Evolutionary conservation across 2,113 vertebrate species (phyloP).

Genomic region (Polypterus senegalus): DNA sequence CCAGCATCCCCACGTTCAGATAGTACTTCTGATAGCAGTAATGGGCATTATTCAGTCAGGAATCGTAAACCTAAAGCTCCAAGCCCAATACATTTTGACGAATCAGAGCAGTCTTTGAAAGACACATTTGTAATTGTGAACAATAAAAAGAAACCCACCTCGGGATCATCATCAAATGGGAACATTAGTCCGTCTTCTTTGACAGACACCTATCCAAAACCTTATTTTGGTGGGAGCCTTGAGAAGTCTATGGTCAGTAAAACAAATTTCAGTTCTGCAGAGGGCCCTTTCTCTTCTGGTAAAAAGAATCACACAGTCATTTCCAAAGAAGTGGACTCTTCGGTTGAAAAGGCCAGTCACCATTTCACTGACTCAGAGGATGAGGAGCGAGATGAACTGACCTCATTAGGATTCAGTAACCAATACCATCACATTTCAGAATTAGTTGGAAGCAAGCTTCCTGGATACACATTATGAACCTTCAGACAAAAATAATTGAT

Average conservation of each 20-base stretch:
- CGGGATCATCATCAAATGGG: slow-evolving; percentile 36
- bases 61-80: slow-evolving; percentile 31
- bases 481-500: too few species aligned
- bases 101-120: slow-evolving; percentile 43
- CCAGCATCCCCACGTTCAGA: slow-evolving; percentile 24
- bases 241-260: too few species aligned
- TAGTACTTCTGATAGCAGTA: slow-evolving; percentile 22
- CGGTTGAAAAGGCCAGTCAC: too few species aligned
- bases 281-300: too few species aligned
- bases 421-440: slow-evolving; percentile 69
- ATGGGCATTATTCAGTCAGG: slow-evolving; percentile 26
- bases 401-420: slow-evolving; percentile 42
- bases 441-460: slow-evolving; percentile 66
- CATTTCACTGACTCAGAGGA: slow-evolving; percentile 21
- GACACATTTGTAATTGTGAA: slow-evolving; percentile 29
- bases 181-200: slow-evolving; percentile 16
- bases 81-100: too few species aligned
- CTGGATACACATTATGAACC: slow-evolving; percentile 74
- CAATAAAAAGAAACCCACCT: slow-evolving; percentile 25
- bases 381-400: slow-evolving; percentile 40
- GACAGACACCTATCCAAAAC: slow-evolving; percentile 12
- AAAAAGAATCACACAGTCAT: too few species aligned
- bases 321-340: too few species aligned
- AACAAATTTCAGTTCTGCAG: too few species aligned
- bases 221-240: too few species aligned